Evolutionary conservation across 2,888 invertebrate species (phyloP).

Genomic region (Tetropium fuscum): DNA sequence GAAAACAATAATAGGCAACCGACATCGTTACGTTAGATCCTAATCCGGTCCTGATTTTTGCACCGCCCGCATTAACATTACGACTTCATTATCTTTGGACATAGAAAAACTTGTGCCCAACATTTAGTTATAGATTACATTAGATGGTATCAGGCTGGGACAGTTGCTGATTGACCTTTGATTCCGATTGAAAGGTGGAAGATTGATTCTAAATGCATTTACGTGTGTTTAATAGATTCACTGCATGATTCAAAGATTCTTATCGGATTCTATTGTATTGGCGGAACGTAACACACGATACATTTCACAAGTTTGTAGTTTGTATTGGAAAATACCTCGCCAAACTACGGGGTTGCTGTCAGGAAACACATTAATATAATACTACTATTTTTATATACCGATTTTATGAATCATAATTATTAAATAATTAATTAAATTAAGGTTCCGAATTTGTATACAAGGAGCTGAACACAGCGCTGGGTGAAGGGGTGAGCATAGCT

Average conservation of each 20-base stretch:
- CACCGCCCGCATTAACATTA: conserved; percentile 19
- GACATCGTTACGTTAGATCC: too few species aligned
- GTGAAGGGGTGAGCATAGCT: too few species aligned
- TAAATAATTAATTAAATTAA: too few species aligned
- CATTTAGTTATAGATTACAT: conserved; percentile 35
- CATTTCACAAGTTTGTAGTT: too few species aligned
- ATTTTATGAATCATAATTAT: too few species aligned
- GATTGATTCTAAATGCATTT: conserved; percentile 17
- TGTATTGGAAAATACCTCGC: too few species aligned
- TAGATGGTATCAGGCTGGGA: conserved; percentile 33
- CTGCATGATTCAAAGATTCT: conserved; percentile 16
- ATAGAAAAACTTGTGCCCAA: conserved; percentile 18
- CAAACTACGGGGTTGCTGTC: too few species aligned
- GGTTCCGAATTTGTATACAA: too few species aligned
- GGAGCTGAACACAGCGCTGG: too few species aligned
- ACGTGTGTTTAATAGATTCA: conserved; percentile 20
- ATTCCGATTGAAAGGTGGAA: conserved; percentile 31
- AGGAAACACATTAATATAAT: too few species aligned
- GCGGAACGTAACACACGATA: neutral
- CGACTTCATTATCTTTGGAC: conserved; percentile 31
- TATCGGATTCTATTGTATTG: conserved; percentile 2
- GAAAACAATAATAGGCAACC: too few species aligned
- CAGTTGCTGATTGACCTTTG: conserved; percentile 42
- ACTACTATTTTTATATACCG: too few species aligned
- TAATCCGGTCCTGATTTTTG: conserved; percentile 10